Evolutionary conservation across 92 coral and sea anemone genomes (phyloP).

Genomic region (Phenganax subtilis): DNA sequence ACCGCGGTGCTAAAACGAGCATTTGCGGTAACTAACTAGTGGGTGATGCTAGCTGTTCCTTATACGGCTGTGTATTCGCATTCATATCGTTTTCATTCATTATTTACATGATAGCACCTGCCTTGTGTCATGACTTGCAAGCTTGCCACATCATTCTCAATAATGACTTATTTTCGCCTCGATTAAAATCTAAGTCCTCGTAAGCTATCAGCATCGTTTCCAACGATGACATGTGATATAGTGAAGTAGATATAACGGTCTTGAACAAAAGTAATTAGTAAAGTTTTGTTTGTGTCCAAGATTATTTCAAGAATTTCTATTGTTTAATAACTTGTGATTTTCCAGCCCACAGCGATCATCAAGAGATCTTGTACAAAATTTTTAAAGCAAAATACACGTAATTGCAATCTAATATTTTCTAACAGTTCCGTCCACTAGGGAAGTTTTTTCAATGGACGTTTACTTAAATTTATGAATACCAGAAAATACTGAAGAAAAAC

Average conservation of each 20-base stretch:
- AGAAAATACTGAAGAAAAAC: too few species aligned
- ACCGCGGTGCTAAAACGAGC: too few species aligned
- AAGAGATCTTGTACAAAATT: too few species aligned
- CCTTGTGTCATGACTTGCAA: conserved; percentile 7
- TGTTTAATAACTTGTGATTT: neutral
- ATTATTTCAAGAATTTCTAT: neutral
- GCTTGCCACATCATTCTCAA: neutral
- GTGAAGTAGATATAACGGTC: neutral
- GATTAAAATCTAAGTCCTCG: conserved; percentile 29
- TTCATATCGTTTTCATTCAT: neutral
- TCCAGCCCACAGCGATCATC: neutral
- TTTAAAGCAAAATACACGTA: too few species aligned
- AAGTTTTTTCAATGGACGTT: too few species aligned
- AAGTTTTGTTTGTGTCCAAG: neutral
- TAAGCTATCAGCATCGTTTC: conserved; percentile 9
- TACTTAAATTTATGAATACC: too few species aligned
- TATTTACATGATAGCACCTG: conserved; percentile 24
- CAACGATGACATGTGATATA: neutral
- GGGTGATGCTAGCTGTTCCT: neutral
- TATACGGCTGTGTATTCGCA: neutral
- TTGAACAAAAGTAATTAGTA: neutral
- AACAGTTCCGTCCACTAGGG: too few species aligned
- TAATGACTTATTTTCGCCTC: conserved; percentile 5
- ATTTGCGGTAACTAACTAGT: neutral
- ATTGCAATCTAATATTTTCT: too few species aligned